Base-by-base conservation (phyloP, 2,113 vertebrate genomes). In the Microcebus lehilahytsara region DNA sequence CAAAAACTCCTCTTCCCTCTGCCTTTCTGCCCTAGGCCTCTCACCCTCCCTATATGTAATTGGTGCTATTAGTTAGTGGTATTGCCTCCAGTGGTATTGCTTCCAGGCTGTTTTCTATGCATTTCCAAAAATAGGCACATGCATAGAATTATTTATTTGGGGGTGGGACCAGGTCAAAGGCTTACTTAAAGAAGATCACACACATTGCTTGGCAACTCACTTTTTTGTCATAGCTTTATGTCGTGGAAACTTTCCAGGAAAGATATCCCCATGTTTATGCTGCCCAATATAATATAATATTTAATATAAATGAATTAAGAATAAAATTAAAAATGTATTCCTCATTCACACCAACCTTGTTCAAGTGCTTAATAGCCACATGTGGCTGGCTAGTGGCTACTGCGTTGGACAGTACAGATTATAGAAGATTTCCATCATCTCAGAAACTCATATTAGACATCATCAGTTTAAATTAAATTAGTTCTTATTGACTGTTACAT, bases 161-260 rank as follows among this genome's bases (percentile, higher is more conserved):
- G 19, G 23, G 14, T 71, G 60, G 60, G 64, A 69, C 14, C 16
- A 62, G 62, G 12, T 37, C 49, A 71, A 79, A 72, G 30, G 27
- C 34, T 95, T 81, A n/a, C 69, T 85, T 90, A 62, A 49, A 89
- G 67, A 96, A n/a, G 42, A 27, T 90, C 79, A 37, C 80, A n/a
- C 5, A 75, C 37, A 25, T 49, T 56, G 9, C 80, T 85, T 37
- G 27, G 5, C 25, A 69, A 72, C 85, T 74, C 64, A 2, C 37
- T 83, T 75, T 95, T 83, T 79, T 84, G 67, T 79, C 42, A 66
- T 62, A 58, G 77, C 64, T 81, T 90, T n/a, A 42, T 62, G 42
- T 90, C 53, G 20, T 37, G 3, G 46, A 85, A 80, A 49, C 42
- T 94, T 90, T 53, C 69, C 25, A 53, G 53, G 9, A 92, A 83